A percentile compares a stretch with the other conserved stretches of the same genome.
phyloP scores from a whole-genome alignment of 1,140 invertebrate species.

The Tetraneura akinire region DNA sequence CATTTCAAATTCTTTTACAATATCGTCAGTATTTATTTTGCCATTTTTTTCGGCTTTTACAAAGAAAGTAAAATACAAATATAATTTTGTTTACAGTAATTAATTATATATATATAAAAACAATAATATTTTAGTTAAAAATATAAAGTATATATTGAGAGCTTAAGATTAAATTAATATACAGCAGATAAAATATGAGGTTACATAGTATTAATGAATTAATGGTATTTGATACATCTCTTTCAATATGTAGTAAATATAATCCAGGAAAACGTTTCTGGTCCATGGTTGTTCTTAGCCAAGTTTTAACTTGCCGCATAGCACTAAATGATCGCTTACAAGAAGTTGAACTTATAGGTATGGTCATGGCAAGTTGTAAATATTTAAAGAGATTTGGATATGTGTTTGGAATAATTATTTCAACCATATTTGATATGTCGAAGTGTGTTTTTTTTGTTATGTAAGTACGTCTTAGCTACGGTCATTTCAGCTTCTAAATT shows the following conservation, averaged over 20 bases:
- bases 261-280: no score
- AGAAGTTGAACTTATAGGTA: neutral
- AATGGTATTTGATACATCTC: slow-evolving; percentile 7
- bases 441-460: neutral
- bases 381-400: slow-evolving; percentile 1
- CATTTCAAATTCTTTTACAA: neutral
- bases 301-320: neutral
- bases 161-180: no score
- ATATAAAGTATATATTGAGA: no score
- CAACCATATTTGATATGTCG: no score
- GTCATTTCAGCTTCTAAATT: no score
- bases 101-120: no score
- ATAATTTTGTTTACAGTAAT: no score
- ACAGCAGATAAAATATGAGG: no score
- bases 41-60: no score
- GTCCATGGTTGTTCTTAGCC: neutral
- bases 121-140: no score
- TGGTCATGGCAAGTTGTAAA: neutral
- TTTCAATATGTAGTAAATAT: slow-evolving; percentile 9
- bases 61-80: no score
- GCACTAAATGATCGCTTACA: neutral
- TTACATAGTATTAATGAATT: no score
- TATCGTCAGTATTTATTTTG: neutral
- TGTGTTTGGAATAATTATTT: neutral
- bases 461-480: neutral